These are phyloP conservation scores for Caenorhabditis sp. DNA, from an alignment of 2,888 invertebrate species.

Conservation along the genomic window DNA sequence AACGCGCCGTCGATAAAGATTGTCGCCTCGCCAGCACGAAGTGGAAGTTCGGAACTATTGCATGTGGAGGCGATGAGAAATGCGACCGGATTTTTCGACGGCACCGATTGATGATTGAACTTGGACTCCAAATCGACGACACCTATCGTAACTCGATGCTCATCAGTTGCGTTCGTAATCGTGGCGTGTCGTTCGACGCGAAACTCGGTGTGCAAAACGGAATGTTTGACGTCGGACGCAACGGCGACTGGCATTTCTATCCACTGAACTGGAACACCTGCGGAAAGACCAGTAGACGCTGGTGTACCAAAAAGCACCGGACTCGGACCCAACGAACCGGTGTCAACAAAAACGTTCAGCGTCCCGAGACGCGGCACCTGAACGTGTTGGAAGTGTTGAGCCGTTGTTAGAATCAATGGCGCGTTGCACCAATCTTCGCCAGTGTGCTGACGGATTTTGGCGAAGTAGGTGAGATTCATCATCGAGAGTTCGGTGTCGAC, in stretches of 20 bases:
- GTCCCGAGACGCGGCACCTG: constrained; percentile 62
- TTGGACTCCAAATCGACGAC: constrained; percentile 70
- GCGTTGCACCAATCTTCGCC: constrained; percentile 71
- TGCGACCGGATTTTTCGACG: constrained; percentile 62
- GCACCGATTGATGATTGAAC: constrained; percentile 70
- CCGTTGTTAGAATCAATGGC: constrained; percentile 56
- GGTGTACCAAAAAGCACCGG: too few species aligned
- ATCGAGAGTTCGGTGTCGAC: constrained; percentile 48
- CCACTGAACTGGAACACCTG: background rate
- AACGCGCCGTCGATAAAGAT: constrained; percentile 62
- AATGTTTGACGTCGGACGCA: constrained; percentile 48
- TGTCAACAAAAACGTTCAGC: too few species aligned
- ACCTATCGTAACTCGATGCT: constrained; percentile 71
- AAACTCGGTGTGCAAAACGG: constrained; percentile 69
- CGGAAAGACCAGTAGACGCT: background rate
- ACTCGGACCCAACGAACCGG: too few species aligned
- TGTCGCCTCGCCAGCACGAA: constrained; percentile 57
- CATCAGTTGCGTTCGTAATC: constrained; percentile 70
- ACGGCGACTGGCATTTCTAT: background rate
- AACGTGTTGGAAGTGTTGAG: constrained; percentile 60
- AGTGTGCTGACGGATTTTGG: constrained; percentile 66
- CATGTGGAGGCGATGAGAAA: constrained; percentile 57
- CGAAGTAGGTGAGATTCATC: constrained; percentile 42
- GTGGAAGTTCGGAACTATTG: constrained; percentile 56
- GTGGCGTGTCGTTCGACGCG: constrained; percentile 68